phyloP scores from a whole-genome alignment of 2,888 invertebrate genomes.

The Hyposoter didymator region DNA sequence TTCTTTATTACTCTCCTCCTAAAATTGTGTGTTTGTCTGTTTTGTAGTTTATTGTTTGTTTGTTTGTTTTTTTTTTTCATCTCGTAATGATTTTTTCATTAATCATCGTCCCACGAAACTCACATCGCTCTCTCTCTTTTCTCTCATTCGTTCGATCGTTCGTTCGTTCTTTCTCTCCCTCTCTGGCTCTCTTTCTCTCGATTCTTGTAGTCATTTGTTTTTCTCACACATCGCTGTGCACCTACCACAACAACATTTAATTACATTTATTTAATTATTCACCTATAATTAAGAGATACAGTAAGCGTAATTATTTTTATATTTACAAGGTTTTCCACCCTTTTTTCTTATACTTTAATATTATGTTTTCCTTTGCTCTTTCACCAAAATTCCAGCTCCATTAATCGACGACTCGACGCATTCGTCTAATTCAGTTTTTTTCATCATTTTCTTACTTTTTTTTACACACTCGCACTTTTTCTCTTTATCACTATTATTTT shows the following conservation, averaged over 20 bases:
- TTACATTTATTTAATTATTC: constrained; percentile 84
- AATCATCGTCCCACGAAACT: constrained; percentile 44
- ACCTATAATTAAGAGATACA: constrained; percentile 84
- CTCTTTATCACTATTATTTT: not conserved
- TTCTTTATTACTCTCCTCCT: constrained; percentile 82
- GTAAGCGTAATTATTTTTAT: constrained; percentile 84
- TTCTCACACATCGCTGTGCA: constrained; percentile 83
- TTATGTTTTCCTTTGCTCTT: constrained; percentile 60
- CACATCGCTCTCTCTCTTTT: constrained; percentile 41
- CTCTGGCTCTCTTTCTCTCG: constrained; percentile 42
- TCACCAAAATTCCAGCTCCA: constrained; percentile 66
- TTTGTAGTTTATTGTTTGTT: constrained; percentile 56
- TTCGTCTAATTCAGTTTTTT: not conserved
- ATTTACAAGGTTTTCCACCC: constrained; percentile 70
- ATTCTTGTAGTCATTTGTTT: constrained; percentile 59
- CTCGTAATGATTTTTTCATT: constrained; percentile 60
- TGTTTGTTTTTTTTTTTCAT: constrained; percentile 44
- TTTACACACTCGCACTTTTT: constrained; percentile 34
- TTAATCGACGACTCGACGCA: constrained; percentile 14
- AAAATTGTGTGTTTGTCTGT: constrained; percentile 77
- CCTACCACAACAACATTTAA: constrained; percentile 84
- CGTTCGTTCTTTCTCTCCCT: constrained; percentile 37
- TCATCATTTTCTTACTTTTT: constrained; percentile 40
- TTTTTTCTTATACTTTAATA: constrained; percentile 63
- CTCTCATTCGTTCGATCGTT: constrained; percentile 26